phyloP scores from a whole-genome alignment of 2,888 invertebrate genomes.

The Sesia bembeciformis region DNA sequence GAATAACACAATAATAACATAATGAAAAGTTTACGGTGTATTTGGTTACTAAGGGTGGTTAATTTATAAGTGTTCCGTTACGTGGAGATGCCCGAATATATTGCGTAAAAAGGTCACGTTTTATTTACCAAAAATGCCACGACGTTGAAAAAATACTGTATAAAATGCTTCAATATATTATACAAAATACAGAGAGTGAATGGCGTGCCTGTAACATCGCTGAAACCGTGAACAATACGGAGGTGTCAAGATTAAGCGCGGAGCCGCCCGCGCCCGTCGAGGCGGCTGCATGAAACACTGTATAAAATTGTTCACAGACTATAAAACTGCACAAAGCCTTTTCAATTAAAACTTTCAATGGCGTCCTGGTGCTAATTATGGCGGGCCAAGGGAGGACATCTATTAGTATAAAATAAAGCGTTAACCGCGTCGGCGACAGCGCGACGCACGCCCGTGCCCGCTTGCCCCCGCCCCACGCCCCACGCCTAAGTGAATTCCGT shows the following conservation, averaged over 20 bases:
- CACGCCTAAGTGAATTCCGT: conserved; percentile 72
- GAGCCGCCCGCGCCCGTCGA: conserved; percentile 10
- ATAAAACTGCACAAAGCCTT: conserved; percentile 69
- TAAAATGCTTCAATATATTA: too few relatives aligned
- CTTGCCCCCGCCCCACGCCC: conserved; percentile 20
- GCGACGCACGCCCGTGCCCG: conserved; percentile 23
- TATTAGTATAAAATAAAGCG: conserved; percentile 63
- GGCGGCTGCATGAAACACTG: conserved; percentile 38
- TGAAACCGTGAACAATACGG: conserved; percentile 14
- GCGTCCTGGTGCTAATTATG: conserved; percentile 62
- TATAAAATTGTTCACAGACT: conserved; percentile 57
- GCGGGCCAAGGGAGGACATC: conserved; percentile 50
- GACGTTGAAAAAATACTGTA: too few relatives aligned
- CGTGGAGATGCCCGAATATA: too few relatives aligned
- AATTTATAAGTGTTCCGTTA: not conserved
- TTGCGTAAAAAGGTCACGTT: too few relatives aligned
- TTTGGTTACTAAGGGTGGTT: not conserved
- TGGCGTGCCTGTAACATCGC: not conserved
- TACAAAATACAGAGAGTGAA: not conserved
- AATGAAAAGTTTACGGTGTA: conserved; percentile 30
- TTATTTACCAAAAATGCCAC: too few relatives aligned
- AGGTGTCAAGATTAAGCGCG: conserved; percentile 38
- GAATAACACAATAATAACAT: conserved; percentile 40
- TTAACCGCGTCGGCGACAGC: conserved; percentile 35
- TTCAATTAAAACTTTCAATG: conserved; percentile 73